Percentiles rank a stretch among this genome's conserved stretches.
Conservation (phyloP, 2,113 vertebrate species). For the Tenebrosternarchus preto region DNA sequence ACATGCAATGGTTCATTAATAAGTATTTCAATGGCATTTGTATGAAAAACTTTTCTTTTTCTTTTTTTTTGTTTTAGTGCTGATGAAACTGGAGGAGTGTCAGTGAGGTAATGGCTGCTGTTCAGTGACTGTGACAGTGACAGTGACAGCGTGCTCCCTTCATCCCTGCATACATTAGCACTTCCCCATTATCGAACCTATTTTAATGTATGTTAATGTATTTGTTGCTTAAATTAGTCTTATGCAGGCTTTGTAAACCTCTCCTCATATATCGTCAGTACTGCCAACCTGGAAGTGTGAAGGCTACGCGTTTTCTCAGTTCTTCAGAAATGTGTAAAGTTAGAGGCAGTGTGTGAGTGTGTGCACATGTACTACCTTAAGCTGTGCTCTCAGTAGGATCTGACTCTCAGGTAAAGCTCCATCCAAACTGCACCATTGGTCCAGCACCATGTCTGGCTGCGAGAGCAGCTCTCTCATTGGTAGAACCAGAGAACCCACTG, state of each 20-base stretch:
- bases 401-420: conserved; percentile 77
- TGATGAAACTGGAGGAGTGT: neutral
- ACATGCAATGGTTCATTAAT: neutral
- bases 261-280: neutral
- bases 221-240: too few species aligned
- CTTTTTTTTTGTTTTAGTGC: neutral
- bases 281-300: neutral
- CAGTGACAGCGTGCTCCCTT: too few species aligned
- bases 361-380: conserved; percentile 74
- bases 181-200: too few species aligned
- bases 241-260: neutral
- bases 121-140: too few species aligned
- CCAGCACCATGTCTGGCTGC: conserved; percentile 77
- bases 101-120: too few species aligned
- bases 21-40: neutral
- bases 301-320: neutral
- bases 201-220: too few species aligned
- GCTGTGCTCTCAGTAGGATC: conserved; percentile 82
- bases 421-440: conserved; percentile 81
- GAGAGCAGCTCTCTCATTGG: conserved; percentile 81
- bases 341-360: too few species aligned
- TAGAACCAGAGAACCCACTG: conserved; percentile 79
- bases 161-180: too few species aligned
- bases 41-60: neutral
- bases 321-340: neutral